Percentiles rank a stretch among this genome's conserved stretches.
Evolutionary conservation across 1,140 invertebrate species (phyloP).

Genomic region (Ceratitis capitata): DNA sequence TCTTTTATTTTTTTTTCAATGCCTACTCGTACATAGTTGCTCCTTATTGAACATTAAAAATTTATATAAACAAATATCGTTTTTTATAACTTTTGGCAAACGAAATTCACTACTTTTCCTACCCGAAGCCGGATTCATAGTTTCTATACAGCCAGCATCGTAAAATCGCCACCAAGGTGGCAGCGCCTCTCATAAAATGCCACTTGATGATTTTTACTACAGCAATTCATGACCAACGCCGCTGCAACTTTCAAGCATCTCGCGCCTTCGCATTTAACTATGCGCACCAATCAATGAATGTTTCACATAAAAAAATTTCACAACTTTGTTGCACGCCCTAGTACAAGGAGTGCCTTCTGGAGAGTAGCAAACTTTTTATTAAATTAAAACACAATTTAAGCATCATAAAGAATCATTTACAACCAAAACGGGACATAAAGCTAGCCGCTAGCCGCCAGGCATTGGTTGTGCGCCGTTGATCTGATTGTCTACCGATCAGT

Average conservation of each 20-base stretch:
- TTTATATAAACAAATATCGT: neutral
- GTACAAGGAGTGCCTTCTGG: neutral
- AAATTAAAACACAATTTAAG: slow-evolving; percentile 32
- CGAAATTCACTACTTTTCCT: neutral
- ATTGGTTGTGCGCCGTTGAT: neutral
- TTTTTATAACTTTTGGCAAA: neutral
- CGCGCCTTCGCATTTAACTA: neutral
- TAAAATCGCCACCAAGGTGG: slow-evolving; percentile 36
- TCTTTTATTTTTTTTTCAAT: too few species aligned
- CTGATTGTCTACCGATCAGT: neutral
- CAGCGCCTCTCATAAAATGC: slow-evolving; percentile 24
- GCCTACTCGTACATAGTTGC: slow-evolving; percentile 8
- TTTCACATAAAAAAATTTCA: neutral
- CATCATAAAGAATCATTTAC: slow-evolving; percentile 34
- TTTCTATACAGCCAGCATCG: neutral
- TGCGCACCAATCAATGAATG: slow-evolving; percentile 14
- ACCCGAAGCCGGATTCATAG: neutral
- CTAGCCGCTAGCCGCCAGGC: neutral
- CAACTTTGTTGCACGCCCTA: slow-evolving; percentile 16
- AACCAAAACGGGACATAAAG: neutral
- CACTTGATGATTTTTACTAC: slow-evolving; percentile 32
- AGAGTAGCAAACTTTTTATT: slow-evolving; percentile 28
- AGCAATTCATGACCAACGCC: neutral
- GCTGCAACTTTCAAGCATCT: neutral
- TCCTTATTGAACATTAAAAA: neutral